Evolutionary conservation across 2,797 vertebrate species (phyloP).

Genomic region (Lacerta agilis): DNA sequence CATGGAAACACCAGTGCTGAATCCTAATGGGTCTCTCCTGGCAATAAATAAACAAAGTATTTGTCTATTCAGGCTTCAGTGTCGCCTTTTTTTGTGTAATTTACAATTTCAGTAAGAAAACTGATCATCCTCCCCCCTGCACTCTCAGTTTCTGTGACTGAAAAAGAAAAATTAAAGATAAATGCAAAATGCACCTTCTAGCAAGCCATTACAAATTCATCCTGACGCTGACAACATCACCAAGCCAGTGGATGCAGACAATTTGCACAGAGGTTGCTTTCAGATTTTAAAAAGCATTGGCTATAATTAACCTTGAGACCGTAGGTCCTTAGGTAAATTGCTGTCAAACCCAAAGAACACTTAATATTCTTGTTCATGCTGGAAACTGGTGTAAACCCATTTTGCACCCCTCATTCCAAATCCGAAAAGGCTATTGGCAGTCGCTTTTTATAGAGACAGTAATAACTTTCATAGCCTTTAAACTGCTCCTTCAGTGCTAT

Average conservation of each 20-base stretch:
- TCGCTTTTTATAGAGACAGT: constrained; percentile 54
- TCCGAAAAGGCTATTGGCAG: constrained; percentile 56
- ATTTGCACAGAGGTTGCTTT: constrained; percentile 47
- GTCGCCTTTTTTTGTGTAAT: constrained; percentile 69
- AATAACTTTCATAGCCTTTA: constrained; percentile 60
- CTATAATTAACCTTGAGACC: constrained; percentile 74
- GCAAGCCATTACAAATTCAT: constrained; percentile 40
- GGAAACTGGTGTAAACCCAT: constrained; percentile 66
- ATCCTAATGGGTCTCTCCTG: constrained; percentile 77
- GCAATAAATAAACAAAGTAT: constrained; percentile 82
- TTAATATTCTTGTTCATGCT: constrained; percentile 70
- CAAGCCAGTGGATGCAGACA: not conserved
- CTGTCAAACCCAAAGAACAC: constrained; percentile 67
- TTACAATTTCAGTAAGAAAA: constrained; percentile 77
- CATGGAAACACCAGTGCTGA: constrained; percentile 78
- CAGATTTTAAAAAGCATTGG: constrained; percentile 42
- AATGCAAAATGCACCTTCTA: constrained; percentile 74
- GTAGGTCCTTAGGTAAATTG: constrained; percentile 66
- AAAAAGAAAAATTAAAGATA: constrained; percentile 52
- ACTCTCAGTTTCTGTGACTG: constrained; percentile 46
- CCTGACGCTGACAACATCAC: not conserved
- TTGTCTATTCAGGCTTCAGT: constrained; percentile 77
- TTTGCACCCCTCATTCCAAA: constrained; percentile 25
- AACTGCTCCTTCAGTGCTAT: constrained; percentile 61
- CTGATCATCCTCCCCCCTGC: constrained; percentile 12